Evolutionary conservation across 2,888 invertebrate species (phyloP), one percentile per base, ranked within the genome.

Genomic region (Xestia sexstrigata): DNA sequence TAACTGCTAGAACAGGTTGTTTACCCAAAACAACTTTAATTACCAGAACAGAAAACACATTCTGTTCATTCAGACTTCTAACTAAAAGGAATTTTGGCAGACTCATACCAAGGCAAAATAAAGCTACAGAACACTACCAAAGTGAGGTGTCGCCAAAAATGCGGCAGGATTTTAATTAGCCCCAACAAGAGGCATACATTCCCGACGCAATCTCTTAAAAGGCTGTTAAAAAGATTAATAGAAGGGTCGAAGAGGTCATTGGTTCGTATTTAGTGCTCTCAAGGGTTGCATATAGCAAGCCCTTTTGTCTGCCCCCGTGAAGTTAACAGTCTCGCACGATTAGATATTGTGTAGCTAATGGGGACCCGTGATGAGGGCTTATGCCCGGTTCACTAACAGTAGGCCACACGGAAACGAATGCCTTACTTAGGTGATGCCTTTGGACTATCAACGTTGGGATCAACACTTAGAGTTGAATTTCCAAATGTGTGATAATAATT

Each of bases 161-260:
- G 39, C 78, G 70, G 26, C 20, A 70, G 88, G 79, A 87, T 91
- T 93, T 92, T 93, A 93, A 93, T 93, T 93, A 93, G 90, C 83
- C 74, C 83, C 82, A 82, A 87, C 87, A 89, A 90, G 89, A 81
- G 86, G 87, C 83, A 82, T 87, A 86, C 87, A 88, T 87, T 88
- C 67, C 87, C 85, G 83, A 78, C 77, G 77, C 78, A 87, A 88
- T 88, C 87, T 79, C 82, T 85, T 83, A 88, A 86, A 87, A 87
- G 94, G 94, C 91, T 93, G 94, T 95, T 94, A 94, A 93, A 92
- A 92, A 94, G 94, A 95, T 95, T 94, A 93, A 95, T 94, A 92
- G 92, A 91, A 92, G 92, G 93, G 93, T 90, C 92, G 89, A 91
- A 88, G 87, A 88, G 93, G 92, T 91, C 93, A 94, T 93, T 92